Evolutionary conservation across 2,888 invertebrate species (phyloP).

Genomic region (Campoletis raptor): DNA sequence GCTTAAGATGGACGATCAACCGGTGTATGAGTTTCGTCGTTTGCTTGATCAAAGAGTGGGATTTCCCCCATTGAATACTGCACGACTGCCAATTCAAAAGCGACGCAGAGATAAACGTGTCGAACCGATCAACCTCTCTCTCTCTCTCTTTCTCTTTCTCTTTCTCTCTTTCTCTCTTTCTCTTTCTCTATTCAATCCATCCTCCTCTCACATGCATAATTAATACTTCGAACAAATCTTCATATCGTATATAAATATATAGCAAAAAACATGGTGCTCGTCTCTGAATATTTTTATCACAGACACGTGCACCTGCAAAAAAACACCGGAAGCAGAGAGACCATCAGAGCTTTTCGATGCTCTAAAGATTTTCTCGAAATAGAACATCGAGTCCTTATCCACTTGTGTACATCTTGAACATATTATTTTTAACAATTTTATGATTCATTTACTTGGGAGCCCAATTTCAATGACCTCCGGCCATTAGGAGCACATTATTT

Average conservation of each 20-base stretch:
- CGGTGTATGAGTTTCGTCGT: constrained; percentile 20
- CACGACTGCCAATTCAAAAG: constrained; percentile 38
- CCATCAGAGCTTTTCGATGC: constrained; percentile 17
- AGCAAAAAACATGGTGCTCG: background rate
- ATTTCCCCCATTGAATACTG: constrained; percentile 37
- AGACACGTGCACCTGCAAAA: constrained; percentile 16
- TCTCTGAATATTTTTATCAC: constrained; percentile 29
- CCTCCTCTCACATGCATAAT: constrained; percentile 55
- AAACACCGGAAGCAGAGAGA: background rate
- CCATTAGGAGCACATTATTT: background rate
- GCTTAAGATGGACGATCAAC: background rate
- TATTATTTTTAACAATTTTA: background rate
- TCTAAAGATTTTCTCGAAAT: constrained; percentile 29
- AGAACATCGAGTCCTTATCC: constrained; percentile 5
- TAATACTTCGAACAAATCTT: constrained; percentile 41
- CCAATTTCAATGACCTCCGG: constrained; percentile 4
- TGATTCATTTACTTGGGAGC: constrained; percentile 10
- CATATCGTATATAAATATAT: background rate
- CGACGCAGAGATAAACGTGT: constrained; percentile 53
- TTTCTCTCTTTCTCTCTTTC: background rate
- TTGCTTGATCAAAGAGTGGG: constrained; percentile 35
- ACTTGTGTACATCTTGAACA: background rate
- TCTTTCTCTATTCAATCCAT: constrained; percentile 24
- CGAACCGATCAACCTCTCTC: constrained; percentile 35
- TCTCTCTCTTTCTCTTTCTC: background rate